A percentile compares a stretch with the other conserved stretches of the same genome.
Evolutionary conservation across 2,888 invertebrate genomes (phyloP).

Genomic region (Machimus rusticus): DNA sequence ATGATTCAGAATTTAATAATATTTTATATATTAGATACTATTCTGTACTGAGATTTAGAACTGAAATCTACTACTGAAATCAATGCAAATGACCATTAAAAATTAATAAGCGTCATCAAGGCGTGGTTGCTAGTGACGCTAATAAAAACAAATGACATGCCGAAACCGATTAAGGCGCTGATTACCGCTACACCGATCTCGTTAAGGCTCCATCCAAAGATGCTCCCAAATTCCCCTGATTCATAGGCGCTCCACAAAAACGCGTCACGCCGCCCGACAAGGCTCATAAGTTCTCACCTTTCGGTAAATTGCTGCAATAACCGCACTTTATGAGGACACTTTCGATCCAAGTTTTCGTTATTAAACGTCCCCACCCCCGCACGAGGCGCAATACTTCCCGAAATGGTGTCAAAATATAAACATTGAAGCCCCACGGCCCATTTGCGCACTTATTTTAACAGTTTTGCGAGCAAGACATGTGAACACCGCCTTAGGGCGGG

Average conservation of each 20-base stretch:
- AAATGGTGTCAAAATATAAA: slow-evolving; percentile 47
- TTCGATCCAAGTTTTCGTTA: background rate
- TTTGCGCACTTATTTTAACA: slow-evolving; percentile 31
- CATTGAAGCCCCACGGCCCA: slow-evolving; percentile 44
- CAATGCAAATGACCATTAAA: background rate
- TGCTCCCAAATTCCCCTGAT: background rate
- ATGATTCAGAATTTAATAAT: too few species aligned
- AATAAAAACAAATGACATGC: background rate
- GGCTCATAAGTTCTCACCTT: slow-evolving; percentile 24
- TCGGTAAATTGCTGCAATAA: slow-evolving; percentile 26
- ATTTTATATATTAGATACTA: too few species aligned
- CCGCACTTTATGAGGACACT: slow-evolving; percentile 1
- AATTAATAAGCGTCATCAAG: background rate
- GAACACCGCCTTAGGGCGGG: slow-evolving; percentile 6
- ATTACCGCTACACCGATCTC: background rate
- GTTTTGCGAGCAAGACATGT: slow-evolving; percentile 23
- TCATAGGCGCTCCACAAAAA: background rate
- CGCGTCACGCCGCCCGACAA: background rate
- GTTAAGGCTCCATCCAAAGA: background rate
- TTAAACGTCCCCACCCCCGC: background rate
- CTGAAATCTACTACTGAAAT: background rate
- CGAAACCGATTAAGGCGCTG: background rate
- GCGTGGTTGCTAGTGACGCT: background rate
- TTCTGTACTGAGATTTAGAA: too few species aligned
- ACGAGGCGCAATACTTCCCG: slow-evolving; percentile 42